A percentile compares a stretch with the other conserved stretches of the same genome.
phyloP scores from a whole-genome alignment of 1,140 invertebrate genomes.

The Ladona fulva region DNA sequence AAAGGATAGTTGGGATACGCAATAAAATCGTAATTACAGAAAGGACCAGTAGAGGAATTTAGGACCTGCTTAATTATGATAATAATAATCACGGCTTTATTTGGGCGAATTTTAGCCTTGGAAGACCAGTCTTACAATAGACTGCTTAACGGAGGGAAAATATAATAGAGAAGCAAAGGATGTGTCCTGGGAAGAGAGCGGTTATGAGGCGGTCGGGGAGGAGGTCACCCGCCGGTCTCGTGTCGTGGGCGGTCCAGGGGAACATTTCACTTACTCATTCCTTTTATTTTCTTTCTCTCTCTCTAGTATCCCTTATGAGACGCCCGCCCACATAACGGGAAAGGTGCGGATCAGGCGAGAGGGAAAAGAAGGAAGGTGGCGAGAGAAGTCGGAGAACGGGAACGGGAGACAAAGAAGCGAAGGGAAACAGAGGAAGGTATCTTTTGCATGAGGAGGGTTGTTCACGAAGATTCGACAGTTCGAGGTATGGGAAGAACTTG shows the following conservation, averaged over 20 bases:
- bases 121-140: too few species aligned
- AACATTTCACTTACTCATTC: constrained; percentile 10
- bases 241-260: background rate
- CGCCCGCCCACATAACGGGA: constrained; percentile 6
- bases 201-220: too few species aligned
- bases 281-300: background rate
- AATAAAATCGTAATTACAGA: too few species aligned
- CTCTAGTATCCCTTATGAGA: background rate
- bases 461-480: background rate
- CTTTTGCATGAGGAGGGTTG: background rate
- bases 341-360: background rate
- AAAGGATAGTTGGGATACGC: too few species aligned
- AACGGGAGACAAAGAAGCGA: background rate
- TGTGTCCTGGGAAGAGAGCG: too few species aligned
- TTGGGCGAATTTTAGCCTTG: too few species aligned
- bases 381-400: background rate
- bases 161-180: too few species aligned
- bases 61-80: too few species aligned
- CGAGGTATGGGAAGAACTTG: too few species aligned
- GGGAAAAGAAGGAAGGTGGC: background rate
- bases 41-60: too few species aligned
- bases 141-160: too few species aligned
- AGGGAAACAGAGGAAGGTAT: background rate
- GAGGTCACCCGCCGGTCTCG: background rate
- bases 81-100: too few species aligned